Conservation (phyloP, 1,140 invertebrate genomes). For the Holcopasites calliopsidis region DNA sequence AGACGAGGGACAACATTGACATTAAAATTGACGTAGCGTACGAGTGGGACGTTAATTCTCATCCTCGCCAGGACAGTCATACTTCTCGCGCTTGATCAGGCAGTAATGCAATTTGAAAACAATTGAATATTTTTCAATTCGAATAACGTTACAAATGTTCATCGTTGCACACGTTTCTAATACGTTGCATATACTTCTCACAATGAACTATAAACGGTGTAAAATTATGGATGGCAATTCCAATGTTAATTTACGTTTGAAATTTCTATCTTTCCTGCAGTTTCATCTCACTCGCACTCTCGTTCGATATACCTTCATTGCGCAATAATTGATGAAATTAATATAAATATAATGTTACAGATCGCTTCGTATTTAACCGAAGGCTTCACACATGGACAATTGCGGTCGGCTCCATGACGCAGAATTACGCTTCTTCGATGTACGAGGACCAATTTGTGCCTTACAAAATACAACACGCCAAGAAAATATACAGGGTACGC, state of each 20-base stretch:
- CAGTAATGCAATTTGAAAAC: conserved; percentile 48
- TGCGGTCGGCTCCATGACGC: neutral
- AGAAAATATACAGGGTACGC: conserved; percentile 15
- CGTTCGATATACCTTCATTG: conserved; percentile 4
- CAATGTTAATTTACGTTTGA: too few species aligned
- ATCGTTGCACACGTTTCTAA: neutral
- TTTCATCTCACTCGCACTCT: neutral
- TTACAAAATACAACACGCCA: conserved; percentile 35
- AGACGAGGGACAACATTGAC: conserved; percentile 66
- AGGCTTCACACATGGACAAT: neutral
- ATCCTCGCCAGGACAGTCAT: conserved; percentile 36
- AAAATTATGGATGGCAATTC: neutral
- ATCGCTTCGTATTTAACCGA: neutral
- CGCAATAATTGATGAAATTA: conserved; percentile 2
- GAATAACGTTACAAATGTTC: neutral
- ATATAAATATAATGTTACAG: conserved; percentile 7
- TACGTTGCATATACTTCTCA: neutral
- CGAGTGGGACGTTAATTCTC: conserved; percentile 64
- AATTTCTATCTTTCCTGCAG: too few species aligned
- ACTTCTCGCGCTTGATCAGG: conserved; percentile 23
- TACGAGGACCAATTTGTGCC: conserved; percentile 24
- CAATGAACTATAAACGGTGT: neutral
- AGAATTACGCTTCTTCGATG: conserved; percentile 34
- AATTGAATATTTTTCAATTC: neutral
- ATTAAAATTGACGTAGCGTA: conserved; percentile 68